These are phyloP conservation scores for Coregonus sp. DNA, from an alignment of 2,797 vertebrate genomes.

Conservation along the genomic window DNA sequence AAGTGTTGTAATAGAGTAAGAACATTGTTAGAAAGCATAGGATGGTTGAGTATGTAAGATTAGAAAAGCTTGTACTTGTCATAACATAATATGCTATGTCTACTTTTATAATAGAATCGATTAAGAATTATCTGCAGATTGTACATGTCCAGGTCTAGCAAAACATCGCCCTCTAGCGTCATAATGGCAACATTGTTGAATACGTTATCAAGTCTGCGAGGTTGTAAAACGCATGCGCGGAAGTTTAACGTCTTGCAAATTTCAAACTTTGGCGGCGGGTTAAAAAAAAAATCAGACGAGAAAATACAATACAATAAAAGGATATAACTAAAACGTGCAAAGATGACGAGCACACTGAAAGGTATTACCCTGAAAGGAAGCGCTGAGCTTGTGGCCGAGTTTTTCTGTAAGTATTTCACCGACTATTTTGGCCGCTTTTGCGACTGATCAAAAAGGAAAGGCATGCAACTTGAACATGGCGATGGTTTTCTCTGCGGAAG, in stretches of 20 bases:
- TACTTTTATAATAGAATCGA: no score
- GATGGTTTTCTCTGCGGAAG: background rate
- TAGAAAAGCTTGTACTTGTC: no score
- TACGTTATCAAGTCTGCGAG: constrained; percentile 24
- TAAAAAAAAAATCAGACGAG: constrained; percentile 9
- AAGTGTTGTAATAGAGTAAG: no score
- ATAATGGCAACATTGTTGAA: background rate
- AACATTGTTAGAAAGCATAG: no score
- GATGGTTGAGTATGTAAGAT: no score
- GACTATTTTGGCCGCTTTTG: background rate
- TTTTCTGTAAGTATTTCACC: constrained; percentile 85
- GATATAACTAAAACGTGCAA: background rate
- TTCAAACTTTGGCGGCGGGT: constrained; percentile 76
- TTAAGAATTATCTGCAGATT: no score
- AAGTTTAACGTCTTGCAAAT: constrained; percentile 22
- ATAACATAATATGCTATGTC: no score
- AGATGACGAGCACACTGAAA: constrained; percentile 76
- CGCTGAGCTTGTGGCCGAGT: constrained; percentile 89
- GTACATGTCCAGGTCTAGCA: no score
- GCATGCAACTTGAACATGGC: background rate
- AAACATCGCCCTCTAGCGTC: background rate
- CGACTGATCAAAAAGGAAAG: background rate
- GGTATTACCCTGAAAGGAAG: constrained; percentile 92
- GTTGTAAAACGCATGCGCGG: constrained; percentile 43
- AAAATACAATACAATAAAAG: background rate